Evolutionary conservation across 92 coral and sea anemone species (phyloP), one percentile per base, ranked within the genome.

Genomic region (Paragorgia papillata): DNA sequence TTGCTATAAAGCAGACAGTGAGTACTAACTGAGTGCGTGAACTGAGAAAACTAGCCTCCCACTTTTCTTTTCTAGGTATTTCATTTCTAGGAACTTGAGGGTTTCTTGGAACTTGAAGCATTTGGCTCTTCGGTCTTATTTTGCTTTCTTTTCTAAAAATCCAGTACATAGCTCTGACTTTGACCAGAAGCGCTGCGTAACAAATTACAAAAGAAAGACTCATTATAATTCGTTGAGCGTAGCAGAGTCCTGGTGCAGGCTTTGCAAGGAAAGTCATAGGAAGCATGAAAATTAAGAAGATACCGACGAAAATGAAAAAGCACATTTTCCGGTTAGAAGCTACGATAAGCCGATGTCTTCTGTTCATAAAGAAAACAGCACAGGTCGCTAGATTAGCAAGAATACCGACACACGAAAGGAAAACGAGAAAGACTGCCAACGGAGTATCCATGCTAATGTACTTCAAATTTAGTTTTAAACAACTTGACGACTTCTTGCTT

Each of bases 171-270:
- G 96, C 80, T 61, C 84, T 90, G 76, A 96, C 84, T 30, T 91
- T 80, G 84, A 92, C 75, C 8, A 92, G 74, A 13, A 92, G 81
- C 1, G 97, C 92, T 0, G 97, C 97, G 82, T 92, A 92, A 57
- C 96, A 92, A 22, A 76, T 41, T 9, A 92, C 85, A 58, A 88
- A 59, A 29, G 92, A 88, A 17, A 85, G 63, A 31, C 85, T 86
- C 12, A 88, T 77, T 32, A 88, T 25, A 65, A 90, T 79, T 2
- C 97, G 88, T 29, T 88, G 79, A 55, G 76, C 68, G 0, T 79
- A 88, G 48, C 97, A 90, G 2, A 79, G 21, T 25, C 59, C 29
- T 30, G 9, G 70, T 0, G 92, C 79, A 14, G 97, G 97, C 60
- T 80, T 76, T 12, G 73, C 57, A 26, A 88, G 68, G 74, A 84